These are phyloP conservation scores for Lithophane ornitopus DNA, from an alignment of 2,888 invertebrate species.

Conservation along the genomic window DNA sequence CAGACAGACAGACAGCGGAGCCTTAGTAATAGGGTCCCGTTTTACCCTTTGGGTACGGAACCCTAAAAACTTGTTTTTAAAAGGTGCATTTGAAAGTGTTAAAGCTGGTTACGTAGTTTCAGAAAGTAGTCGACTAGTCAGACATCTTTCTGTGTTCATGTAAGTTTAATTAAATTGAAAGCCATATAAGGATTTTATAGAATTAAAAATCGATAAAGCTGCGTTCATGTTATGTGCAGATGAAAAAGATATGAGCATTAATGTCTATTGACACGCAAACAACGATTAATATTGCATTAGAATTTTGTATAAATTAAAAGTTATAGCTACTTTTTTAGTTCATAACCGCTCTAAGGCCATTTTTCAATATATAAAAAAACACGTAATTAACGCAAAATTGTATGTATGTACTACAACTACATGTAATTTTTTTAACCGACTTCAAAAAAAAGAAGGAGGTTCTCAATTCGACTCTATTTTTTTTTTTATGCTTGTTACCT, in stretches of 20 bases:
- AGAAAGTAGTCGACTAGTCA: constrained; percentile 25
- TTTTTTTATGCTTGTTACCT: too few species aligned
- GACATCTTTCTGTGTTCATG: constrained; percentile 37
- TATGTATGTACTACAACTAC: neutral
- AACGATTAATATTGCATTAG: constrained; percentile 36
- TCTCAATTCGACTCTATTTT: too few species aligned
- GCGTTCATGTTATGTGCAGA: constrained; percentile 21
- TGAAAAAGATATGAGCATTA: constrained; percentile 36
- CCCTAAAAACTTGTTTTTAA: constrained; percentile 37
- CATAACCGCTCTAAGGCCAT: constrained; percentile 25
- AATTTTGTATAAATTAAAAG: constrained; percentile 32
- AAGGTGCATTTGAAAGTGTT: constrained; percentile 44
- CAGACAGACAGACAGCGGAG: too few species aligned
- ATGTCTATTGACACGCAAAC: constrained; percentile 44
- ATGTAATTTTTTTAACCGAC: neutral
- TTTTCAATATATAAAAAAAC: neutral
- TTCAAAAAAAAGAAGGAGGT: too few species aligned
- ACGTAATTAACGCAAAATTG: neutral
- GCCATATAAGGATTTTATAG: constrained; percentile 35
- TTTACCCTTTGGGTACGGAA: too few species aligned
- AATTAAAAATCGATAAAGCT: constrained; percentile 46
- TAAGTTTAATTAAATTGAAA: constrained; percentile 41
- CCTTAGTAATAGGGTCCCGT: too few species aligned
- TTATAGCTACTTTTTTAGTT: constrained; percentile 23
- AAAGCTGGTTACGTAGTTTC: constrained; percentile 19